Conservation (phyloP, 1,140 invertebrate genomes). For the Brachionus rotundiformis region DNA sequence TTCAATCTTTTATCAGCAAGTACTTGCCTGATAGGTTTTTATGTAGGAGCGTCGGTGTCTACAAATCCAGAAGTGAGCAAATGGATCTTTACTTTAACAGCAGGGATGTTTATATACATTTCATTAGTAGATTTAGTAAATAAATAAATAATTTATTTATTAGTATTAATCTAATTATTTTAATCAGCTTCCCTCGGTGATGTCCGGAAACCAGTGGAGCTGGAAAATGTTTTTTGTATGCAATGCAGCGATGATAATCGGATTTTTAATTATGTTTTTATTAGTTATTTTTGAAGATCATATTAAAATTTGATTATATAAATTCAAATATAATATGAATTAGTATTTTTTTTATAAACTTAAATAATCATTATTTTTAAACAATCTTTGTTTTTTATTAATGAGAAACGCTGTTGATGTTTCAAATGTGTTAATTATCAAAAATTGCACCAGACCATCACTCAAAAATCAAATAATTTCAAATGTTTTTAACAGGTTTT, state of each 20-base stretch:
- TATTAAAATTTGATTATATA: slow-evolving; percentile 41
- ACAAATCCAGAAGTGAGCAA: neutral
- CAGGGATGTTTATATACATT: slow-evolving; percentile 52
- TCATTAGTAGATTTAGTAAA: slow-evolving; percentile 53
- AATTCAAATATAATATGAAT: neutral
- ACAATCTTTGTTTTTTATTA: neutral
- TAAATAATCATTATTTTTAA: neutral
- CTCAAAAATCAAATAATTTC: neutral
- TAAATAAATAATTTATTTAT: neutral
- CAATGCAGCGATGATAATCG: slow-evolving; percentile 32
- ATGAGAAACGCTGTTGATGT: neutral
- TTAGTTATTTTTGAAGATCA: slow-evolving; percentile 43
- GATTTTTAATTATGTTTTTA: slow-evolving; percentile 40
- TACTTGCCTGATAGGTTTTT: slow-evolving; percentile 50
- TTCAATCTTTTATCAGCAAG: slow-evolving; percentile 68
- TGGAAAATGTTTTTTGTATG: slow-evolving; percentile 45
- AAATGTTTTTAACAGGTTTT: neutral
- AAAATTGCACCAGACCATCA: neutral
- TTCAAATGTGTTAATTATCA: neutral
- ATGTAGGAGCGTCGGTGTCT: slow-evolving; percentile 5
- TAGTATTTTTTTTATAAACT: neutral
- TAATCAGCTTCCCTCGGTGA: slow-evolving; percentile 5
- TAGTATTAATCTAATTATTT: neutral
- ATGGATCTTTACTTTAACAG: slow-evolving; percentile 50
- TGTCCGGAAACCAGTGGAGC: slow-evolving; percentile 40